Conservation (phyloP, 2,797 vertebrate genomes). For the Sphenopsis melanotis region DNA sequence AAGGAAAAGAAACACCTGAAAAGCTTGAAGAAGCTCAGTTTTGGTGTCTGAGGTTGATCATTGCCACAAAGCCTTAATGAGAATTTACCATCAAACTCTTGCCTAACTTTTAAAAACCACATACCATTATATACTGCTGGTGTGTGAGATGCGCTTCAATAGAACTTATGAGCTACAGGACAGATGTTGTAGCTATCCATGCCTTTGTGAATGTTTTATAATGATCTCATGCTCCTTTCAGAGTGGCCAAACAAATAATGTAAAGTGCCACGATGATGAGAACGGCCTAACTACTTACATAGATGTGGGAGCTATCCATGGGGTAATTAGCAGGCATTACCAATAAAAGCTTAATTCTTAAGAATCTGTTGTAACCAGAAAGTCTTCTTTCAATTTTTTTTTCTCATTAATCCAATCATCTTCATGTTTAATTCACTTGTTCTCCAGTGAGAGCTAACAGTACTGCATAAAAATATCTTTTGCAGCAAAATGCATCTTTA, state of each 20-base stretch:
- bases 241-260: not conserved
- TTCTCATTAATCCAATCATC: constrained; percentile 5
- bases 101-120: not conserved
- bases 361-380: not conserved
- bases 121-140: not conserved
- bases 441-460: constrained; percentile 18
- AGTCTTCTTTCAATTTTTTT: not conserved
- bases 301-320: not conserved
- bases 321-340: constrained; percentile 2
- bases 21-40: not conserved
- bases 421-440: constrained; percentile 60
- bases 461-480: constrained; percentile 55
- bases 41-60: not conserved
- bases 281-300: not conserved
- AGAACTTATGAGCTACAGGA: not conserved
- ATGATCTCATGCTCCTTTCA: not conserved
- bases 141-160: not conserved
- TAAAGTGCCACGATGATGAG: not conserved
- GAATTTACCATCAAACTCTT: not conserved
- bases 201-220: constrained; percentile 24
- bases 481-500: constrained; percentile 65
- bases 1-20: not conserved
- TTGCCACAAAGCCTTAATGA: not conserved
- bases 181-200: not conserved
- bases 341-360: constrained; percentile 8